Evolutionary conservation across 2,113 vertebrate species (phyloP), one percentile per base, ranked within the genome.

Genomic region (Platichthys stellatus): DNA sequence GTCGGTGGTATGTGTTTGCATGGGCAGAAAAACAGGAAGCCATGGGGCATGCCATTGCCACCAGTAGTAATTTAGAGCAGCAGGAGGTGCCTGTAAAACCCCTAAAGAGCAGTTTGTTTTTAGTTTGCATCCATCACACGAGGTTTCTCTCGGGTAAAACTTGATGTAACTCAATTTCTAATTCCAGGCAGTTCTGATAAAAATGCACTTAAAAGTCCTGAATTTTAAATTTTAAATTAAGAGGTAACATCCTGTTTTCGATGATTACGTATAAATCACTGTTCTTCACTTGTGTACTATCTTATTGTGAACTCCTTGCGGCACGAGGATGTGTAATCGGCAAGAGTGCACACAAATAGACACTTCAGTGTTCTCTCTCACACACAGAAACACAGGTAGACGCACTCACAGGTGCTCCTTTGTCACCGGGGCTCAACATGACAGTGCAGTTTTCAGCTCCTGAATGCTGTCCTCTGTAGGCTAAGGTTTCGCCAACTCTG

Each of bases 401-500:
- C 28, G 4, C 72, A 67, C 72, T 72, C 78, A 90, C 92, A 94
- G 87, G 76, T 84, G 81, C 59, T 86, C 86, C 89, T 92, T 93
- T 94, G 93, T 93, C 76, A 18, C 28, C 61, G 2, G 31, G 53
- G 68, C 61, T 77, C 69, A 62, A 80, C 78, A 21, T 91, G 91
- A 93, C 85, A 76, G 69, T 81, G 90, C 86, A 86, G 76, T 86
- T 90, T 90, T 78, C 69, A 12, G 74, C 81, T 72, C 72, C 81
- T 90, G 85, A 92, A 89, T 90, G 83, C 72, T 59, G 49, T 88
- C 78, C 84, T 88, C 88, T 94, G 79, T 83, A 62, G 76, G 89
- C 77, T 93, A 74, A 84, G 69, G 90, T 93, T 94, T 91, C 92
- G 0, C 75, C 81, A 72, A 68, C 78, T 72, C 66, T 57, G 53